Base-by-base conservation (phyloP, 2,888 invertebrate genomes). In the Agriopis leucophaearia region DNA sequence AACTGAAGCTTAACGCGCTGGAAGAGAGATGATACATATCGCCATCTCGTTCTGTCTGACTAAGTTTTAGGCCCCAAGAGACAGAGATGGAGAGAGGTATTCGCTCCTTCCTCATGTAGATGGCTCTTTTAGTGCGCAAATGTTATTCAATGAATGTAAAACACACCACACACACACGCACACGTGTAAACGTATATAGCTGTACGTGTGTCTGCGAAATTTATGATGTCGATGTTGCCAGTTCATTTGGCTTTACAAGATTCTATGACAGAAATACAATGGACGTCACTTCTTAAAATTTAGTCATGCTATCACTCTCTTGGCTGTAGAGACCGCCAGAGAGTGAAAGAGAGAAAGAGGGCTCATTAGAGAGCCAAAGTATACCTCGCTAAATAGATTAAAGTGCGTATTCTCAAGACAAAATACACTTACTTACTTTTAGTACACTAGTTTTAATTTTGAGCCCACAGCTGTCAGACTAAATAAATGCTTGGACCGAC, bases 111-210 rank as follows among this genome's bases (percentile, higher is more conserved):
- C 51, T 48, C 45, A 27, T 27, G 58, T 58, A 63, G 58, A 64
- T 64, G 64, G 68, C 64, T 60, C 60, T 64, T 75, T 75, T 74
- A 77, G 77, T 75, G 77, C 73, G 68, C 67, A 55, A 66, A 74
- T 74, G 74, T 74, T 74, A 74, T 73, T 66, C 57, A 73, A 71
- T 74, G 73, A 74, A 71, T 74, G 72, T 71, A 71, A 73, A 69
- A 70, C 74, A 75, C 75, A 90, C 89, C 27, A 85, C 85, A 87
- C 88, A 92, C 88, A 92, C 91, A 86, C 89, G 83, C 91, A 89
- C 88, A 88, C 90, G 85, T 84, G 80, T 70, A 77, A 70, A 72
- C 74, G 76, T 78, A 81, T 45, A 59, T 59, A 58, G 58, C 58
- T 48, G 58, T 58, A 58, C 48, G 86, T 78, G 85, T 86, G 90